Percentiles rank a stretch among this genome's conserved stretches.
Evolutionary conservation across 2,888 invertebrate species (phyloP).

Genomic region (Elysia crispata): DNA sequence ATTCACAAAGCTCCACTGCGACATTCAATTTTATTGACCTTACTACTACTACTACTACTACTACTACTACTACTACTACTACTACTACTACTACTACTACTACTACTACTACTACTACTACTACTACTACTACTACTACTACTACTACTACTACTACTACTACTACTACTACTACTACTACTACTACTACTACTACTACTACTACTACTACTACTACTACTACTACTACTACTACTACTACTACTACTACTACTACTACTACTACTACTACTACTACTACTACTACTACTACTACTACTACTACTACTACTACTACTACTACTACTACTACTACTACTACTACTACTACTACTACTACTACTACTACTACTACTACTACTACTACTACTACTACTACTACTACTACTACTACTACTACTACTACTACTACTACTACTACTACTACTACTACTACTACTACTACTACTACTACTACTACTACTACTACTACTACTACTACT

Average conservation of each 20-base stretch:
- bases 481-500: background rate
- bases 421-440: background rate
- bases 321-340: background rate
- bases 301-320: background rate
- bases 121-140: background rate
- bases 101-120: background rate
- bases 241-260: background rate
- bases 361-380: background rate
- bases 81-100: background rate
- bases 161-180: background rate
- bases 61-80: background rate
- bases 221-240: background rate
- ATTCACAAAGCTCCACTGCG: too few species aligned
- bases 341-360: background rate
- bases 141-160: background rate
- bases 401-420: background rate
- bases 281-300: background rate
- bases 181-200: background rate
- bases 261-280: background rate
- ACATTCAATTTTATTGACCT: too few species aligned
- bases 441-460: background rate
- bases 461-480: background rate
- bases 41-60: constrained; percentile 11
- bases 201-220: too few species aligned
- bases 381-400: background rate